Conservation (phyloP, 2,888 invertebrate genomes). For the Rotaria macrura region DNA sequence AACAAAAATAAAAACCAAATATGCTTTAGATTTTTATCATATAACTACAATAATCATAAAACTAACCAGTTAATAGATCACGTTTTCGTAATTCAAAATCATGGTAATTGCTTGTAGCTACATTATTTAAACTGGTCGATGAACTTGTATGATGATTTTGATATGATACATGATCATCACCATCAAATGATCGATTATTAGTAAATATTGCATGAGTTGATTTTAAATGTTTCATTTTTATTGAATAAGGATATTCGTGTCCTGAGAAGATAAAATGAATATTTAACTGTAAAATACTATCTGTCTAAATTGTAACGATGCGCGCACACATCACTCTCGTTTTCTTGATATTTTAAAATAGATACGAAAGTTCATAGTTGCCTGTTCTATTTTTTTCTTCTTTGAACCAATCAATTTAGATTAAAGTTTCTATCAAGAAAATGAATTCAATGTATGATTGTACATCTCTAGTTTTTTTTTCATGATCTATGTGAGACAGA, state of each 20-base stretch:
- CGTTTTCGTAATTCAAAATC: slow-evolving; percentile 13
- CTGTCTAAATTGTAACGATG: too few species aligned
- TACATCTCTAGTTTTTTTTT: neutral
- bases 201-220: neutral
- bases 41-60: too few species aligned
- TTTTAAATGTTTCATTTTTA: slow-evolving; percentile 17
- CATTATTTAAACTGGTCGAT: neutral
- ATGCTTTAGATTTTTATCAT: too few species aligned
- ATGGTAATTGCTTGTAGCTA: neutral
- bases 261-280: neutral
- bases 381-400: neutral
- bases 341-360: too few species aligned
- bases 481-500: neutral
- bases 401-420: neutral
- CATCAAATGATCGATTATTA: neutral
- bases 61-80: neutral
- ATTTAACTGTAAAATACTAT: neutral
- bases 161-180: neutral
- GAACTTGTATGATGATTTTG: neutral
- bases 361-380: too few species aligned
- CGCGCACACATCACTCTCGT: too few species aligned
- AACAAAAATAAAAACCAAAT: too few species aligned
- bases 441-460: neutral
- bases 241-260: neutral
- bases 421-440: neutral